Conservation (phyloP, 2,888 invertebrate genomes). For the Mactromeris polynyma region DNA sequence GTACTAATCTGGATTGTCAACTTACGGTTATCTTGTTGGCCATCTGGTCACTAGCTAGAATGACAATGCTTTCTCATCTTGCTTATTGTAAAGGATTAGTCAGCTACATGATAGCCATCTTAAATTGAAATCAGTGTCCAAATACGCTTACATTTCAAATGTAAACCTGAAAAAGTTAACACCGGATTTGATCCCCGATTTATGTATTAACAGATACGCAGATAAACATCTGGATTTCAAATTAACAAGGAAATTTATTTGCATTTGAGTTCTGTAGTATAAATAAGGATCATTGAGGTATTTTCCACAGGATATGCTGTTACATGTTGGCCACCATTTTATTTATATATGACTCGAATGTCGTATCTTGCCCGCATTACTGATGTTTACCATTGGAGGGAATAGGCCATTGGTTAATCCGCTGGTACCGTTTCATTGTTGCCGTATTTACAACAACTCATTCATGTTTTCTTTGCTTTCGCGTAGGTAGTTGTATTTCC, state of each 20-base stretch:
- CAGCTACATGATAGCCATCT: neutral
- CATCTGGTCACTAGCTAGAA: neutral
- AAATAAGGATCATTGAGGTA: neutral
- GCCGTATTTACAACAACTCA: no score
- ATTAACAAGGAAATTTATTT: neutral
- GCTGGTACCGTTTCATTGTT: no score
- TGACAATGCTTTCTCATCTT: slow-evolving; percentile 17
- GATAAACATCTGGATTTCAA: neutral
- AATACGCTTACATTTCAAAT: neutral
- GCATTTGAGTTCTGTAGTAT: neutral
- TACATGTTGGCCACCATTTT: neutral
- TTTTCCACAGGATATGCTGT: neutral
- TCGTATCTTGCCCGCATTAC: neutral
- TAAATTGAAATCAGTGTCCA: slow-evolving; percentile 1
- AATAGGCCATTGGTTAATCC: no score
- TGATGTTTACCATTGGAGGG: no score
- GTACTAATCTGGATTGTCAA: slow-evolving; percentile 8
- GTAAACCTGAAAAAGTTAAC: slow-evolving; percentile 13
- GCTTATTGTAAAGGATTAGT: slow-evolving; percentile 7
- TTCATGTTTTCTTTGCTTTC: no score
- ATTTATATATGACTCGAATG: no score
- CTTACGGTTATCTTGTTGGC: neutral
- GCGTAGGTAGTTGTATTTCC: no score
- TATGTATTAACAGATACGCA: neutral
- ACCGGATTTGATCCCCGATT: slow-evolving; percentile 3